Evolutionary conservation across 2,113 vertebrate species (phyloP).

Genomic region (Corapipo altera): DNA sequence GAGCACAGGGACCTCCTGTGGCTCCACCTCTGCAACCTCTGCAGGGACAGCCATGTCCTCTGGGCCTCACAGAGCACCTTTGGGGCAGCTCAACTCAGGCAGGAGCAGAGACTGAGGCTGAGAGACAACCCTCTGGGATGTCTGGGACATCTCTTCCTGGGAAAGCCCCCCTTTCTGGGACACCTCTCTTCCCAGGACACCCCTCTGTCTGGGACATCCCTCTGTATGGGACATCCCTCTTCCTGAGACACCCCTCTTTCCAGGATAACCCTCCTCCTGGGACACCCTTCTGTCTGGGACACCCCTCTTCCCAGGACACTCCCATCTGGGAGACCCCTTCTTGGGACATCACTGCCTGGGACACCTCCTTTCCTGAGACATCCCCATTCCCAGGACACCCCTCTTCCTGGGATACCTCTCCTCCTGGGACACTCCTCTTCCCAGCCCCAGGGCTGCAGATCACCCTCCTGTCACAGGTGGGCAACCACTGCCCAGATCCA

Average conservation of each 20-base stretch:
- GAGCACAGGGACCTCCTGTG: background rate
- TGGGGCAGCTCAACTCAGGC: fast-evolving
- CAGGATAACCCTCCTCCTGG: background rate
- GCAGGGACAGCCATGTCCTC: background rate
- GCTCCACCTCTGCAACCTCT: too few species aligned
- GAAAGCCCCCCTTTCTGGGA: background rate
- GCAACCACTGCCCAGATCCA: background rate
- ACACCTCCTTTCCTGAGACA: too few species aligned
- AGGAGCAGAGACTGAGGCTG: background rate
- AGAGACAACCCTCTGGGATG: background rate
- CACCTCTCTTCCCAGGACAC: background rate
- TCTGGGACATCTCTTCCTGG: fast-evolving
- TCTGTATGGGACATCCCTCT: background rate
- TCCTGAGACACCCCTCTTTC: background rate
- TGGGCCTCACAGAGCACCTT: fast-evolving
- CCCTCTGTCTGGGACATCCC: fast-evolving
- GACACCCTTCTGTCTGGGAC: background rate
- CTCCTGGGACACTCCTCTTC: background rate
- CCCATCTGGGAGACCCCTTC: too few species aligned
- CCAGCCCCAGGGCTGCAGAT: too few species aligned
- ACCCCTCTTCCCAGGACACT: background rate
- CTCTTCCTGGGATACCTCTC: too few species aligned
- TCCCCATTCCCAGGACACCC: too few species aligned
- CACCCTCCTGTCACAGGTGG: background rate
- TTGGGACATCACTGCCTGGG: too few species aligned